phyloP scores from a whole-genome alignment of 2,888 invertebrate genomes.

The Eupeodes latifasciatus region DNA sequence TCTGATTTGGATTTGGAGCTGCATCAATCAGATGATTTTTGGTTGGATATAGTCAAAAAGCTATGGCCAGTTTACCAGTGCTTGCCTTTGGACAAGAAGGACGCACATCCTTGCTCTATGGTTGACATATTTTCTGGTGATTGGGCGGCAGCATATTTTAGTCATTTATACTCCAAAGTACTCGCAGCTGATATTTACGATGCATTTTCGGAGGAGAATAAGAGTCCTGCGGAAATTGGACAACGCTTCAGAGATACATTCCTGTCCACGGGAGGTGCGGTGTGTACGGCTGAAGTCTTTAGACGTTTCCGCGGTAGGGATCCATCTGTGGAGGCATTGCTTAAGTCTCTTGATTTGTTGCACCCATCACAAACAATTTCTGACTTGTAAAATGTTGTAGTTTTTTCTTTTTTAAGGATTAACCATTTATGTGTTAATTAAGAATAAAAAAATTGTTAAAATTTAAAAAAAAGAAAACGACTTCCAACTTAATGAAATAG shows the following conservation, averaged over 20 bases:
- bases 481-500: background rate
- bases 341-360: slow-evolving; percentile 84
- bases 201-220: slow-evolving; percentile 87
- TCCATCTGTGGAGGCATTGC: slow-evolving; percentile 92
- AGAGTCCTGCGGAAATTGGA: slow-evolving; percentile 85
- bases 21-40: slow-evolving; percentile 90
- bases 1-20: slow-evolving; percentile 93
- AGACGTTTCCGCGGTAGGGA: slow-evolving; percentile 96
- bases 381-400: slow-evolving; percentile 75
- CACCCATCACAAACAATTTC: slow-evolving; percentile 81
- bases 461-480: background rate
- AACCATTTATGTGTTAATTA: slow-evolving; percentile 28
- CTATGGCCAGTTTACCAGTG: slow-evolving; percentile 93
- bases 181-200: slow-evolving; percentile 95
- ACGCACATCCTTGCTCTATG: slow-evolving; percentile 94
- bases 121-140: slow-evolving; percentile 92
- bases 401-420: slow-evolving; percentile 7
- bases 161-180: slow-evolving; percentile 93
- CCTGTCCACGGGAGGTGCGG: slow-evolving; percentile 92
- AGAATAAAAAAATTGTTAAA: slow-evolving; percentile 25
- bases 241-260: slow-evolving; percentile 92
- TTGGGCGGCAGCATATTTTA: slow-evolving; percentile 94
- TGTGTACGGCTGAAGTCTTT: slow-evolving; percentile 93
- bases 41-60: slow-evolving; percentile 91
- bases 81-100: slow-evolving; percentile 90